A percentile compares a stretch with the other conserved stretches of the same genome.
These are phyloP conservation scores for Drosophila limbata DNA, from an alignment of 2,888 invertebrate species.

Conservation along the genomic window DNA sequence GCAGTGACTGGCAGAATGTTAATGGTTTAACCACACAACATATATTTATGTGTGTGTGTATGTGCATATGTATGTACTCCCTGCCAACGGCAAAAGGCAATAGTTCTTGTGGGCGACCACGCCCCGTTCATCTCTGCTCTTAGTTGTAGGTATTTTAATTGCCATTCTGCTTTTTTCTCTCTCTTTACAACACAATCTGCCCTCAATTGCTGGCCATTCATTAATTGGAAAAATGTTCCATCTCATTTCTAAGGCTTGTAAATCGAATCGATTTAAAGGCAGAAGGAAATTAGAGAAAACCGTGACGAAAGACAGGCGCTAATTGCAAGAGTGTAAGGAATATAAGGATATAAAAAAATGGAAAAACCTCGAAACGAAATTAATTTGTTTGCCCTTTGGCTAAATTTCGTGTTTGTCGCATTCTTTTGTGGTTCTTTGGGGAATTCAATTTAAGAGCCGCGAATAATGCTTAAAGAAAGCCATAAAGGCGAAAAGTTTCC, in stretches of 20 bases:
- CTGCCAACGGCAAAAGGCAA: neutral
- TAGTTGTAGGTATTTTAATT: constrained; percentile 62
- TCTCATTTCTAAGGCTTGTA: constrained; percentile 15
- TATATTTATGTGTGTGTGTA: neutral
- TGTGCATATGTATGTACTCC: neutral
- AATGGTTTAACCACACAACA: constrained; percentile 28
- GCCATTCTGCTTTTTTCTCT: constrained; percentile 38
- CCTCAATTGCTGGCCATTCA: constrained; percentile 40
- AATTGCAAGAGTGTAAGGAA: constrained; percentile 38
- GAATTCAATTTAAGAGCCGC: constrained; percentile 45
- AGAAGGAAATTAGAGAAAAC: constrained; percentile 6
- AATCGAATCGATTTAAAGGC: constrained; percentile 40
- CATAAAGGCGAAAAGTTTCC: constrained; percentile 39
- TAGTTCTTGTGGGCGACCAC: constrained; percentile 31
- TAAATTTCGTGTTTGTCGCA: constrained; percentile 18
- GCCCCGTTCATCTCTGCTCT: constrained; percentile 51
- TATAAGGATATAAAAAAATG: neutral
- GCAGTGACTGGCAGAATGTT: constrained; percentile 38
- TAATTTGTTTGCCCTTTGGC: constrained; percentile 43
- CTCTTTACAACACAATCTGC: constrained; percentile 9
- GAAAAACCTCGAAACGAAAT: constrained; percentile 22
- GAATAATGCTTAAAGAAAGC: constrained; percentile 21
- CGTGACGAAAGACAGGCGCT: constrained; percentile 28
- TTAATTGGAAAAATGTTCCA: constrained; percentile 64
- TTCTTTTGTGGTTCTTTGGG: constrained; percentile 11